A percentile compares a stretch with the other conserved stretches of the same genome.
These are phyloP conservation scores for Vimba vimba DNA, from an alignment of 2,113 vertebrate species.

Conservation along the genomic window DNA sequence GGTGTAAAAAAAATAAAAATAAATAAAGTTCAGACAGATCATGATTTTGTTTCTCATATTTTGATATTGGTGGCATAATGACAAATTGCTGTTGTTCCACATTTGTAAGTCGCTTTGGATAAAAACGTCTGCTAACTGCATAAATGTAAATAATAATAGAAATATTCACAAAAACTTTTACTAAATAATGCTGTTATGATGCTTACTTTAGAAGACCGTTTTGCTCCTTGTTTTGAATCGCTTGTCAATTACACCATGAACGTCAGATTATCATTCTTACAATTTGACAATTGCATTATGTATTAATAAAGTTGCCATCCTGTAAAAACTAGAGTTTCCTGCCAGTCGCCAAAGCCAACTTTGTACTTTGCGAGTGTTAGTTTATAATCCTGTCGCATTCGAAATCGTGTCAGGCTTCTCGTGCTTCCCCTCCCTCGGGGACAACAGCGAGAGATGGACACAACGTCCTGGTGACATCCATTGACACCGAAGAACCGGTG, in stretches of 20 bases:
- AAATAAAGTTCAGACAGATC: not conserved
- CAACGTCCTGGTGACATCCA: not conserved
- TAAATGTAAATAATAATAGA: not conserved
- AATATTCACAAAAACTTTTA: not conserved
- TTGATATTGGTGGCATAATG: not conserved
- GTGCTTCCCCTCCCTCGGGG: not conserved
- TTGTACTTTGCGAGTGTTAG: not conserved
- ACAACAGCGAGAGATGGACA: not conserved
- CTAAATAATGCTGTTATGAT: not conserved
- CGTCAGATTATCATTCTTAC: not conserved
- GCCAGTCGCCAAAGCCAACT: not conserved
- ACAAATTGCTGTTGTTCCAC: no score
- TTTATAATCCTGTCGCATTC: not conserved
- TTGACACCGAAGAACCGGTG: conserved; percentile 23
- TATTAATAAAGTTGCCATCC: not conserved
- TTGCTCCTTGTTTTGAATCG: not conserved
- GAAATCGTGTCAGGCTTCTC: not conserved
- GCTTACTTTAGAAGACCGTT: not conserved
- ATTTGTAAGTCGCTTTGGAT: no score
- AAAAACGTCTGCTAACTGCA: no score
- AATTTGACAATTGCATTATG: not conserved
- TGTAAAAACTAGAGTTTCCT: not conserved
- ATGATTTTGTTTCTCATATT: not conserved
- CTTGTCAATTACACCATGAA: not conserved
- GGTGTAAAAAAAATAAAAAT: not conserved